phyloP scores from a whole-genome alignment of 2,888 invertebrate species.

The Conomelus anceps region DNA sequence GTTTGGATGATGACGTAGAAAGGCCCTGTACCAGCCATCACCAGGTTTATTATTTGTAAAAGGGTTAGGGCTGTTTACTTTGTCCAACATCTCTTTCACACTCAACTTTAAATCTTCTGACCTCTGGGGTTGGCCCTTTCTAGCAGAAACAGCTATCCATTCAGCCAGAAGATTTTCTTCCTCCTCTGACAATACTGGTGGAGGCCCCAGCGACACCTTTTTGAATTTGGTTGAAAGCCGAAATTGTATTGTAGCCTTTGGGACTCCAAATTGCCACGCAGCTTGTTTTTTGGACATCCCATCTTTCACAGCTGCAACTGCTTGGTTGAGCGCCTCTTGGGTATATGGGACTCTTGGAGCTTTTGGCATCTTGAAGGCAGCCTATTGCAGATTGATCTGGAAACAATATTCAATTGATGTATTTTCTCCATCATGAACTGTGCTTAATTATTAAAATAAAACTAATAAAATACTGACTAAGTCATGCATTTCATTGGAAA shows the following conservation, averaged over 20 bases:
- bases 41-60: slow-evolving; percentile 37
- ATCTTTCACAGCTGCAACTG: slow-evolving; percentile 5
- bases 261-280: slow-evolving; percentile 20
- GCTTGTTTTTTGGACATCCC: slow-evolving; percentile 8
- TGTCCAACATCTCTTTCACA: slow-evolving; percentile 30
- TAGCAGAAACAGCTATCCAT: slow-evolving; percentile 36
- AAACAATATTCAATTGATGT: background rate
- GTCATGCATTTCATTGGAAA: background rate
- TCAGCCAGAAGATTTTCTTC: slow-evolving; percentile 37
- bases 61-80: slow-evolving; percentile 33
- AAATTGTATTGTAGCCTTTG: slow-evolving; percentile 13
- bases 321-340: slow-evolving; percentile 5
- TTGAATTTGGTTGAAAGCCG: slow-evolving; percentile 7
- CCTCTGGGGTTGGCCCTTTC: slow-evolving; percentile 38
- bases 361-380: slow-evolving; percentile 3
- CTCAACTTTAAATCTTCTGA: slow-evolving; percentile 33
- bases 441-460: background rate
- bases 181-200: slow-evolving; percentile 28
- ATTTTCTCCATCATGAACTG: background rate
- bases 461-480: background rate
- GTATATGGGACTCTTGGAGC: background rate
- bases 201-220: slow-evolving; percentile 19
- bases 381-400: slow-evolving; percentile 3
- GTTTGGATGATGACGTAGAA: slow-evolving; percentile 36
- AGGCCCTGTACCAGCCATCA: slow-evolving; percentile 37